A percentile compares a stretch with the other conserved stretches of the same genome.
Conservation (phyloP, 2,113 vertebrate genomes). For the Himantopus leucocephalus region DNA sequence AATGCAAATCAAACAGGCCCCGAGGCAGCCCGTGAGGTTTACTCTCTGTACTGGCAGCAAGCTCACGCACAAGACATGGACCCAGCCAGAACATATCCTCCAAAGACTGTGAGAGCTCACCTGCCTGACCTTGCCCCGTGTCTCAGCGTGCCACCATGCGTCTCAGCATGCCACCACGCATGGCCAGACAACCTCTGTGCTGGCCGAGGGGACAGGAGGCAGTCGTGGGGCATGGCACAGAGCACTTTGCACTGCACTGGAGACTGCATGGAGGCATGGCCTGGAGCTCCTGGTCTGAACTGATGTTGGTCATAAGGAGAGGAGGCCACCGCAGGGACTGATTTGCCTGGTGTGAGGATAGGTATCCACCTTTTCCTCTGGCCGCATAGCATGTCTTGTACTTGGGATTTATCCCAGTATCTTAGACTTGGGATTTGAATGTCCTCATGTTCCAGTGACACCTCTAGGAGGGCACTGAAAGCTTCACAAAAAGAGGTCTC, state of each 20-base stretch:
- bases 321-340: not conserved
- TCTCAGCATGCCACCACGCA: not conserved
- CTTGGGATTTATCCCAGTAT: not conserved
- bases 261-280: rapidly evolving
- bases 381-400: not conserved
- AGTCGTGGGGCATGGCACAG: rapidly evolving
- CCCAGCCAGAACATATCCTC: not conserved
- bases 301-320: not conserved
- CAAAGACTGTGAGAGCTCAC: not conserved
- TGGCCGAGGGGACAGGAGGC: rapidly evolving
- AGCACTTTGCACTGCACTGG: not conserved
- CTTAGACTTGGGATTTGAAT: not conserved
- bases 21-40: not conserved
- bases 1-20: not conserved
- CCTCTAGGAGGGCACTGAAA: not conserved
- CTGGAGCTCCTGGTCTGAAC: not conserved
- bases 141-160: not conserved
- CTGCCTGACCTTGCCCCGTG: not conserved
- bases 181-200: not conserved
- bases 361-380: not conserved
- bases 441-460: not conserved
- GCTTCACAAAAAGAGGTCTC: not conserved
- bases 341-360: not conserved
- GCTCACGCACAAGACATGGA: rapidly evolving
- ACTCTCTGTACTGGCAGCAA: not conserved